Evolutionary conservation across 2,113 vertebrate species (phyloP).

Genomic region (Nematolebias whitei): DNA sequence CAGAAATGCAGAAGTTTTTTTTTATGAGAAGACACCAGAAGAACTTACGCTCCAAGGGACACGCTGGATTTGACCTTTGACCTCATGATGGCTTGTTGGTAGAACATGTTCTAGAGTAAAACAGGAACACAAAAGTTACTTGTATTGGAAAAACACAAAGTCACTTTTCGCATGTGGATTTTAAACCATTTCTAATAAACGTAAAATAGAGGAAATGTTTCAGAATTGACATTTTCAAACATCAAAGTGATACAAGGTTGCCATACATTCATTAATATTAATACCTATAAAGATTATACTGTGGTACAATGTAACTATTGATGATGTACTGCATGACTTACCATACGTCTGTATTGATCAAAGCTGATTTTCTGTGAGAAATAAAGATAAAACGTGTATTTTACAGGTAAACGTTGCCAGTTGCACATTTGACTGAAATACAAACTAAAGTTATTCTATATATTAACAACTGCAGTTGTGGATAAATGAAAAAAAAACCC

Average conservation of each 20-base stretch:
- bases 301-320: background rate
- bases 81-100: conserved; percentile 90
- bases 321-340: conserved; percentile 44
- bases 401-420: background rate
- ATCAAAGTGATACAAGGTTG: background rate
- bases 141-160: background rate
- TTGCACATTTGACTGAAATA: too few species aligned
- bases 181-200: background rate
- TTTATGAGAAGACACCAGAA: background rate
- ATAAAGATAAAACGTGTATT: conserved; percentile 51
- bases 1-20: background rate
- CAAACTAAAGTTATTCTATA: too few species aligned
- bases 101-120: conserved; percentile 88
- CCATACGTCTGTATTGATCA: conserved; percentile 84
- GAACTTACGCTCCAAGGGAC: conserved; percentile 92
- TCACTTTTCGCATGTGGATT: background rate
- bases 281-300: too few species aligned
- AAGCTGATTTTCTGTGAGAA: conserved; percentile 84
- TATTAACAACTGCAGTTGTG: too few species aligned
- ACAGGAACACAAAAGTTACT: conserved; percentile 2
- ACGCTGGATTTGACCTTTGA: conserved; percentile 94
- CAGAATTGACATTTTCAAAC: background rate
- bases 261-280: too few species aligned
- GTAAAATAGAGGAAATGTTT: background rate
- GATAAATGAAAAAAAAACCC: too few species aligned